A percentile compares a stretch with the other conserved stretches of the same genome.
phyloP scores from a whole-genome alignment of 2,888 invertebrate genomes.

The Agrotis segetum region DNA sequence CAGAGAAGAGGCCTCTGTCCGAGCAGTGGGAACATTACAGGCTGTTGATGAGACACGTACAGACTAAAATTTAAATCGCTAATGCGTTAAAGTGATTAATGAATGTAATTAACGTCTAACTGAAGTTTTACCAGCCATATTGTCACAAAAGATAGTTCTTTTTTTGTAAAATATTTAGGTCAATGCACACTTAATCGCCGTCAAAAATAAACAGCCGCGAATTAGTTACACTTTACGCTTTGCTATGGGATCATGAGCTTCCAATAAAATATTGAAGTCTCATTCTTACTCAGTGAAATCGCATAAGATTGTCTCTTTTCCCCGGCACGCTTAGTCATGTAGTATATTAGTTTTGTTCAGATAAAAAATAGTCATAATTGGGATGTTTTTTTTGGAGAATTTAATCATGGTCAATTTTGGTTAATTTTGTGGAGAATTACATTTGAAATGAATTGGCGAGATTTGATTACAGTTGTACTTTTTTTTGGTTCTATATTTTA shows the following conservation, averaged over 20 bases:
- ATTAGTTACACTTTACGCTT: conserved; percentile 71
- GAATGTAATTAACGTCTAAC: conserved; percentile 1
- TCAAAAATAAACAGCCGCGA: conserved; percentile 69
- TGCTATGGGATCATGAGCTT: conserved; percentile 54
- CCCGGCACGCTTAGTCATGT: conserved; percentile 64
- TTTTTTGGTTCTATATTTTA: background rate
- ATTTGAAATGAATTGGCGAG: too few species aligned
- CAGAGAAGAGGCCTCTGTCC: too few species aligned
- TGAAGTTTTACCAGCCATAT: background rate
- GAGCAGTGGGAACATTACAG: too few species aligned
- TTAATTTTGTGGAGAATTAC: too few species aligned
- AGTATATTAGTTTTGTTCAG: conserved; percentile 34
- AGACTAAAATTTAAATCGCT: too few species aligned
- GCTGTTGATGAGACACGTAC: too few species aligned
- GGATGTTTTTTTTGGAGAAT: background rate
- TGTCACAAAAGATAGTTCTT: background rate
- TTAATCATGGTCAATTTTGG: background rate
- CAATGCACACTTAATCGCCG: conserved; percentile 70
- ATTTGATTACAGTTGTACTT: background rate
- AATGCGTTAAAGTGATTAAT: conserved; percentile 16
- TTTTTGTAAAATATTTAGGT: conserved; percentile 50
- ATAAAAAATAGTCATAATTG: conserved; percentile 11
- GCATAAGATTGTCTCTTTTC: conserved; percentile 54
- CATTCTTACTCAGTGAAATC: conserved; percentile 22
- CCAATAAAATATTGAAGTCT: conserved; percentile 52